Evolutionary conservation across 2,888 invertebrate genomes (phyloP).

Genomic region (Deilephila porcellus): DNA sequence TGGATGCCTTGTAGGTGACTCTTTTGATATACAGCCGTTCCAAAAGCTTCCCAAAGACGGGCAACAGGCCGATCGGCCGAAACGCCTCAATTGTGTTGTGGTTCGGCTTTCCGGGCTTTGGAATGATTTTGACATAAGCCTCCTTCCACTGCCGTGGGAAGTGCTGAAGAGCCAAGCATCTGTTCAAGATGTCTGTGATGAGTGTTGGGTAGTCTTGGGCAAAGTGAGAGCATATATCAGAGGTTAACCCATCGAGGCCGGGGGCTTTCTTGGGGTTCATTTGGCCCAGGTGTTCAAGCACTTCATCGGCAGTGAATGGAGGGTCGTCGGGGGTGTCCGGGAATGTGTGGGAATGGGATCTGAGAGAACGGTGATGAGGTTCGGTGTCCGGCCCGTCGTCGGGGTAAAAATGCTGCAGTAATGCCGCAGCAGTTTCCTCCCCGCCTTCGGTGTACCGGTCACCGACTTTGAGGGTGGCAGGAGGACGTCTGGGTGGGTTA

Average conservation of each 20-base stretch:
- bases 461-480: slow-evolving; percentile 32
- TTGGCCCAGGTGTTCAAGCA: slow-evolving; percentile 20
- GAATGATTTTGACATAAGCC: slow-evolving; percentile 40
- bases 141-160: slow-evolving; percentile 34
- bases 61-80: slow-evolving; percentile 44
- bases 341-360: not conserved
- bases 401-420: slow-evolving; percentile 38
- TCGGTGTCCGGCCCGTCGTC: slow-evolving; percentile 34
- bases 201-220: not conserved
- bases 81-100: slow-evolving; percentile 32
- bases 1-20: slow-evolving; percentile 30
- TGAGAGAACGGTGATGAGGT: not conserved
- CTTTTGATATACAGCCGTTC: slow-evolving; percentile 37
- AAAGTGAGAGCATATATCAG: slow-evolving; percentile 34
- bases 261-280: slow-evolving; percentile 42
- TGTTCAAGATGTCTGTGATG: slow-evolving; percentile 29
- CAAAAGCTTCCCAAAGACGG: slow-evolving; percentile 41
- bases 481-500: slow-evolving; percentile 33
- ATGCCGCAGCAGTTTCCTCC: slow-evolving; percentile 32
- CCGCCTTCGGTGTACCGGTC: slow-evolving; percentile 31
- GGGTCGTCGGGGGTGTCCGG: slow-evolving; percentile 29
- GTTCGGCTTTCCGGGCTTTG: slow-evolving; percentile 38
- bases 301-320: slow-evolving; percentile 34
- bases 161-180: slow-evolving; percentile 30
- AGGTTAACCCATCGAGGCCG: slow-evolving; percentile 38